These are phyloP conservation scores for Sthenelais limicola DNA, from an alignment of 2,888 invertebrate genomes.

Conservation along the genomic window DNA sequence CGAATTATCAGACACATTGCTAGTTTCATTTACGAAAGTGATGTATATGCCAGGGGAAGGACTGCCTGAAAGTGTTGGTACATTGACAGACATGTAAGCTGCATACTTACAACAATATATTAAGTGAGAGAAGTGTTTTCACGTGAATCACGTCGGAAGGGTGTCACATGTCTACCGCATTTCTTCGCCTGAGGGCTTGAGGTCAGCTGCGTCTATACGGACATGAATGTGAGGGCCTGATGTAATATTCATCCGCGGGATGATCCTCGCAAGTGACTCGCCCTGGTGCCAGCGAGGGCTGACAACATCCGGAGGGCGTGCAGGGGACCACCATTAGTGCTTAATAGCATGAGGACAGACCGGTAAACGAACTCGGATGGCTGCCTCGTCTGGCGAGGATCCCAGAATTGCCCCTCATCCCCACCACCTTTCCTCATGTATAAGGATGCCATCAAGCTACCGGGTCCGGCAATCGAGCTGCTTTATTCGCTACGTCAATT, in stretches of 20 bases:
- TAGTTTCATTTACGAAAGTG: no score
- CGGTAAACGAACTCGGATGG: constrained; percentile 19
- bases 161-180: not conserved
- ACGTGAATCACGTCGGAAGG: no score
- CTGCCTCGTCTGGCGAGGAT: not conserved
- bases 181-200: not conserved
- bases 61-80: no score
- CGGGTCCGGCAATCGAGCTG: not conserved
- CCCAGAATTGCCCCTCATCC: constrained; percentile 16
- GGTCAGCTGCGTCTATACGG: not conserved
- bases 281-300: not conserved
- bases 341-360: constrained; percentile 1
- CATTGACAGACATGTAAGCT: no score
- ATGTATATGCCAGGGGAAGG: no score
- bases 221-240: not conserved
- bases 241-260: constrained; percentile 28
- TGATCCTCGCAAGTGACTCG: not conserved
- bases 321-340: constrained; percentile 3
- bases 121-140: no score
- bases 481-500: constrained; percentile 9
- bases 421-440: not conserved
- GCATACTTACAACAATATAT: no score
- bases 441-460: not conserved
- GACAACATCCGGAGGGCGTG: not conserved
- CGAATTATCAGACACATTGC: no score